Base-by-base conservation (phyloP, 64 coral and sea anemone genomes). In the Montipora efflorescens region DNA sequence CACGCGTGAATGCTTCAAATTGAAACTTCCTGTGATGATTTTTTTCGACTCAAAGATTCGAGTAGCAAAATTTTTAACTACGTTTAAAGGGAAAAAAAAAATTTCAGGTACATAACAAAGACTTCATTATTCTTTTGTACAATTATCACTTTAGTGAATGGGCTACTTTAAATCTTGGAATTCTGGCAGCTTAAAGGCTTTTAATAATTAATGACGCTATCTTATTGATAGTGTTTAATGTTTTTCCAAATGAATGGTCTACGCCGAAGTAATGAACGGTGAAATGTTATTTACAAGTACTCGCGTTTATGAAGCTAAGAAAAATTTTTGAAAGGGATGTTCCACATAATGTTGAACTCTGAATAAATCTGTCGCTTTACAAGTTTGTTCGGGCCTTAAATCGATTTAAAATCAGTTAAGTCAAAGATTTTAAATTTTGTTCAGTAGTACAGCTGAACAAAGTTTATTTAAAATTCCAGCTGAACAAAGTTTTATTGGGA, bases 211-310 rank as follows among this genome's bases (percentile, higher is more conserved):
- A 72, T 86, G 48, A 86, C 47, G 62, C 8, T 48, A 64, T 72
- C 44, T 59, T 86, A 70, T 86, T 86, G 82, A 86, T 72, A 10
- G 82, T 71, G 66, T 86, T 71, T 71, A 72, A 71, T 86, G 19
- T 72, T 50, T 86, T 86, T 67, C 45, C 18, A 71, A 50, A 71
- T 49, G 12, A 22, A 86, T 86, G 46, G 8, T 50, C 44, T 72
- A 44, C 4, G 7, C 19, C n/a, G 19, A 72, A 14, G 57, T 44
- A 71, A 68, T 6, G 20, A 19, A 86, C 28, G 11, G 12, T 45
- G 23, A 76, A 15, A 43, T 46, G 2, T 36, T 36, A 36, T 36
- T 47, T 14, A 14, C 20, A 14, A 10, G 8, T 12, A 15, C 36
- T 76, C 13, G 74, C 8, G 47, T 11, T 45, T n/a, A 8, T 23